Percentiles rank a stretch among this genome's conserved stretches.
Conservation (phyloP, 2,113 vertebrate genomes). For the Brienomyrus brachyistius region DNA sequence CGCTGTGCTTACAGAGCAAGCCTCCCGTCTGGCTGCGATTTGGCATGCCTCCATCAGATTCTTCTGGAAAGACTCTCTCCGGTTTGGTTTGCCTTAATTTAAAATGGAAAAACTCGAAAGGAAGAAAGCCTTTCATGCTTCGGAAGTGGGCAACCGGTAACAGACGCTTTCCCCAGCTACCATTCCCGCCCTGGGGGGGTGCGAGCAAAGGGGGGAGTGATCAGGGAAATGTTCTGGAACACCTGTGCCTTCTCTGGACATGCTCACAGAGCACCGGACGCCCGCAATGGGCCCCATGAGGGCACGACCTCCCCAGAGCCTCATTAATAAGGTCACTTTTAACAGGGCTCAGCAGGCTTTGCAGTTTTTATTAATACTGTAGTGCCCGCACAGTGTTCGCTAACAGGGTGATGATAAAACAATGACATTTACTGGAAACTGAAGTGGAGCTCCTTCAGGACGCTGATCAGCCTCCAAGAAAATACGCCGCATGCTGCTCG, state of each 20-base stretch:
- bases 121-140: neutral
- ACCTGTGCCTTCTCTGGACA: neutral
- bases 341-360: slow-evolving; percentile 38
- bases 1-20: neutral
- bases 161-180: neutral
- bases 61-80: neutral
- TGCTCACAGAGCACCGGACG: neutral
- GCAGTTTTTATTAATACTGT: slow-evolving; percentile 39
- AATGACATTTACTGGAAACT: slow-evolving; percentile 34
- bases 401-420: slow-evolving; percentile 10
- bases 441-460: slow-evolving; percentile 15
- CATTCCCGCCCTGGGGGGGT: neutral
- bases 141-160: neutral
- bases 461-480: neutral
- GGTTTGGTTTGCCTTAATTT: neutral
- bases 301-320: slow-evolving; percentile 24
- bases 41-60: neutral
- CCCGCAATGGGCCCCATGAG: no score
- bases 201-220: neutral
- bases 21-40: neutral
- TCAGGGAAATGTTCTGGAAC: neutral
- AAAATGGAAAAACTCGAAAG: neutral
- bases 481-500: neutral
- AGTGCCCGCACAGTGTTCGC: slow-evolving; percentile 20
- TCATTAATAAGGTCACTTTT: slow-evolving; percentile 44